Evolutionary conservation across 2,113 vertebrate species (phyloP).

Genomic region (Triplophysa siluroides): DNA sequence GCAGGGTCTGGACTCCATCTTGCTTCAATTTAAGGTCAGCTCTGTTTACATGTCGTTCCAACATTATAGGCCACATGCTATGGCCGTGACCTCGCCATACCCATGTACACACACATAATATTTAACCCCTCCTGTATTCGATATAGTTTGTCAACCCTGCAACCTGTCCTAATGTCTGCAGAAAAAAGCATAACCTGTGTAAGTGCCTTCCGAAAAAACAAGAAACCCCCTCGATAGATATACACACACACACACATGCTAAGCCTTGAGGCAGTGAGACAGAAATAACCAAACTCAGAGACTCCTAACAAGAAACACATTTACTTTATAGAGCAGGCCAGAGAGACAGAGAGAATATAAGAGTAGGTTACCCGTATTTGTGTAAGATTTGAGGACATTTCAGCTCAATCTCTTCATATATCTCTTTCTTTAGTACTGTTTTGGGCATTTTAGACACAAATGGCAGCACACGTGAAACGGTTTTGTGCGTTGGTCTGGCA

Average conservation of each 20-base stretch:
- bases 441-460: conserved; percentile 30
- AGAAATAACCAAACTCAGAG: conserved; percentile 56
- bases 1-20: conserved; percentile 22
- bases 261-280: conserved; percentile 45
- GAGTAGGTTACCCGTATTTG: conserved; percentile 5
- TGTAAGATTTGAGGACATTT: background rate
- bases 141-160: conserved; percentile 29
- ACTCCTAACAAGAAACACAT: conserved; percentile 48
- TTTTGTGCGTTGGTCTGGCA: conserved; percentile 28
- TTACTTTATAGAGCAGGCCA: conserved; percentile 29
- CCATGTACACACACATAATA: background rate
- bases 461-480: conserved; percentile 17
- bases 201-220: conserved; percentile 33
- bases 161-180: conserved; percentile 43
- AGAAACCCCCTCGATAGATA: conserved; percentile 16
- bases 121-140: conserved; percentile 9
- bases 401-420: background rate
- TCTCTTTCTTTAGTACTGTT: conserved; percentile 15
- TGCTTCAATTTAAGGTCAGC: conserved; percentile 41
- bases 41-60: conserved; percentile 44
- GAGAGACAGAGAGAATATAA: conserved; percentile 16
- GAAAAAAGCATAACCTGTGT: conserved; percentile 8
- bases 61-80: conserved; percentile 38
- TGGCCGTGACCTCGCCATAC: background rate
- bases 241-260: conserved; percentile 23